These are phyloP conservation scores for Arion vulgaris DNA, from an alignment of 1,140 invertebrate genomes.

Conservation along the genomic window DNA sequence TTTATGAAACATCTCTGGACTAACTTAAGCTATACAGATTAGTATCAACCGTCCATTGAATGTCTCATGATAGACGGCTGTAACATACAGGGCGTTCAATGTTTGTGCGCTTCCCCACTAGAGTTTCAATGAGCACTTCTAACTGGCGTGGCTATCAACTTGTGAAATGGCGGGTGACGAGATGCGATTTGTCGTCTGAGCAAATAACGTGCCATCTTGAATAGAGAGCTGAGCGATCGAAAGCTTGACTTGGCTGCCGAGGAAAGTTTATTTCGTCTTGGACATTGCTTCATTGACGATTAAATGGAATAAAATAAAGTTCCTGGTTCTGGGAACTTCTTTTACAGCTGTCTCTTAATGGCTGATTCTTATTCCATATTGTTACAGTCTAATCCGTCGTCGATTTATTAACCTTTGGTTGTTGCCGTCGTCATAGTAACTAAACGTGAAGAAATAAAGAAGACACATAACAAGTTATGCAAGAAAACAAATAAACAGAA, in stretches of 20 bases:
- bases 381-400: too few relatives aligned
- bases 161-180: conserved; percentile 16
- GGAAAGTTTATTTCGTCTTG: not conserved
- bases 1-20: too few relatives aligned
- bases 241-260: not conserved
- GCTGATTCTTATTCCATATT: not conserved
- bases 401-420: too few relatives aligned
- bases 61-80: not conserved
- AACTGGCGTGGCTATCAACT: conserved; percentile 3
- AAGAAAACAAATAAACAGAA: too few relatives aligned
- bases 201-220: not conserved
- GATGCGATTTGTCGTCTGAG: conserved; percentile 9
- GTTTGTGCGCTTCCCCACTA: not conserved
- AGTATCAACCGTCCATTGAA: not conserved
- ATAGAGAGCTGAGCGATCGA: conserved; percentile 11
- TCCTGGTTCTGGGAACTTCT: too few relatives aligned
- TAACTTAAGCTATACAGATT: too few relatives aligned
- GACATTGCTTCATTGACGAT: not conserved
- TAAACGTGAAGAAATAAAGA: too few relatives aligned
- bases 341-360: too few relatives aligned
- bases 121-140: conserved; percentile 11
- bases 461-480: too few relatives aligned
- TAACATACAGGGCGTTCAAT: not conserved
- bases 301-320: not conserved
- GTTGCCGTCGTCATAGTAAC: too few relatives aligned